Base-by-base conservation (phyloP, 2,113 vertebrate species). In the Propithecus coquereli region DNA sequence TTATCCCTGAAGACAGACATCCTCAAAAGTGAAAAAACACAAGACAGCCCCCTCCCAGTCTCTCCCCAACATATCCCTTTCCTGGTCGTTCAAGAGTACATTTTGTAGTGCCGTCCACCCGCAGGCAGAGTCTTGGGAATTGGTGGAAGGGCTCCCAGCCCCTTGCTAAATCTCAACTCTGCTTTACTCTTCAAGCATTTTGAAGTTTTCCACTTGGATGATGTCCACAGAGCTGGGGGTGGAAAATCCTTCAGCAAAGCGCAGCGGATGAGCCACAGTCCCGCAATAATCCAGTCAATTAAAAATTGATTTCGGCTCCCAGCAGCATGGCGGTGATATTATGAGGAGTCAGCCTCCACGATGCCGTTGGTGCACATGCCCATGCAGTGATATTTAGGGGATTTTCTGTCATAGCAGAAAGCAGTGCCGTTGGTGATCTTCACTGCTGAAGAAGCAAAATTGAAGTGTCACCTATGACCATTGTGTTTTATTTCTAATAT, bases 401-500 rank as follows among this genome's bases (percentile, higher is more conserved):
- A 97, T 98, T 98, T 98, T 99, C 98, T 98, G 98, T 98, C 98
- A 97, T 97, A 97, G 98, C 97, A 97, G 98, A 98, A 97, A 98
- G 97, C 97, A 95, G 96, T 94, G 97, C 90, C 91, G 97, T 98
- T 98, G 98, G 98, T 98, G 99, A 98, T 98, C 98, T 97, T 98
- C 97, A 97, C 98, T 98, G 97, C 98, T 97, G 97, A 98, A 97
- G 98, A 97, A 98, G 97, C 98, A 98, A 99, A 99, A 98, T 98
- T 98, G 97, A 98, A 99, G 98, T 98, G 99, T 99, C 98, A 98
- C 98, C 93, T 98, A 98, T 96, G 97, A 98, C 97, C 97, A 98
- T 98, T 98, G 98, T 97, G 98, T 98, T 99, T 99, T 99, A 98
- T 99, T 98, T 99, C 98, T 98, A 98, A 98, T 98, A 98, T 97